phyloP scores from a whole-genome alignment of 2,888 invertebrate genomes.

The Perdita meconis region DNA sequence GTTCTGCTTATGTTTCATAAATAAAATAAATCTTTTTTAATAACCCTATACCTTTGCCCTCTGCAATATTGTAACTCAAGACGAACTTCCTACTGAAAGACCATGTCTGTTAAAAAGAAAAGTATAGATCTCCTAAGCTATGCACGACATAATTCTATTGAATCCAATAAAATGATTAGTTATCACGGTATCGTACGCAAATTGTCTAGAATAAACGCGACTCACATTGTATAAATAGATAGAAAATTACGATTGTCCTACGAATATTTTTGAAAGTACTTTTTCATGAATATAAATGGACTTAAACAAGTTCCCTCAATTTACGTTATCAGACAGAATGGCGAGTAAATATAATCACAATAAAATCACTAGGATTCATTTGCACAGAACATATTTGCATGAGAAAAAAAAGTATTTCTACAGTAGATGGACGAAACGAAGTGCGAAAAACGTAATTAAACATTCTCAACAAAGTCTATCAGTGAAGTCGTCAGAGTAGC shows the following conservation, averaged over 20 bases:
- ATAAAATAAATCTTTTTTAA: slow-evolving; percentile 80
- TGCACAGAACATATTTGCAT: slow-evolving; percentile 10
- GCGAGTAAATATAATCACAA: slow-evolving; percentile 14
- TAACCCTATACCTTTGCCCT: slow-evolving; percentile 74
- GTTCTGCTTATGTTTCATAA: slow-evolving; percentile 74
- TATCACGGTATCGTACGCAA: slow-evolving; percentile 3
- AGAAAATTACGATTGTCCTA: slow-evolving; percentile 58
- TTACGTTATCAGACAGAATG: slow-evolving; percentile 8
- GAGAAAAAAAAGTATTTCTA: slow-evolving; percentile 30
- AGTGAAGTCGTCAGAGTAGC: slow-evolving; percentile 72
- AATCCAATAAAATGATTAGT: slow-evolving; percentile 36
- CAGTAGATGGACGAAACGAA: slow-evolving; percentile 53
- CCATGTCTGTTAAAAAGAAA: slow-evolving; percentile 64
- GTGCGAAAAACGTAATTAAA: slow-evolving; percentile 57
- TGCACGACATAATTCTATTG: slow-evolving; percentile 9
- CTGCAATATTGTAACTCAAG: slow-evolving; percentile 69
- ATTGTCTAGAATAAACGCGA: slow-evolving; percentile 28
- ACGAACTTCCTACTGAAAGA: slow-evolving; percentile 74
- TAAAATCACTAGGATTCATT: slow-evolving; percentile 19
- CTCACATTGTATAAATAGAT: slow-evolving; percentile 42
- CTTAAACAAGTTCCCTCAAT: slow-evolving; percentile 27
- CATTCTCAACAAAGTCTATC: slow-evolving; percentile 73
- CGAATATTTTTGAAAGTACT: slow-evolving; percentile 30
- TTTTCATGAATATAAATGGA: slow-evolving; percentile 15
- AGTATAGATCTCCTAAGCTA: slow-evolving; percentile 21